Base-by-base conservation (phyloP, 2,113 vertebrate species). In the Geococcyx californianus region DNA sequence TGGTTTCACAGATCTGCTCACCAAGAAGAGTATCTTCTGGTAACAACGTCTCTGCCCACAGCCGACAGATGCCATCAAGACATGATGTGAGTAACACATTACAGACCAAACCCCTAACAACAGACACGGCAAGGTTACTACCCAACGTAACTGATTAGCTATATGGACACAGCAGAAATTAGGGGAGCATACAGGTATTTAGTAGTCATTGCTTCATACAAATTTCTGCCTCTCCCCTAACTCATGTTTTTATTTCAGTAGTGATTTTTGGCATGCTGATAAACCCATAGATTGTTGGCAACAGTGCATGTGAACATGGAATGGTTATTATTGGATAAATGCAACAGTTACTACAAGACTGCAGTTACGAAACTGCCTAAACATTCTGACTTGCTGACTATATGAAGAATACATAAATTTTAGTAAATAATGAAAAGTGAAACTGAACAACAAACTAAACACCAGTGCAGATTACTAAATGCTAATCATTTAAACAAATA, bases 81-180 rank as follows among this genome's bases (percentile, higher is more conserved):
- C 99, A 99, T 13, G 99, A 99, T 3, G 99, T 99, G 95, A 99
- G 97, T 86, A 99, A 86, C 89, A 99, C 99, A 47, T 99, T 99
- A 97, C 99, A 99, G 78, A 99, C 99, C 24, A 99, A 98, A 26
- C 99, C 99, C 98, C 99, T 99, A 89, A 87, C 10, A 58, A 91
- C 4, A 97, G 72, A 97, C 20, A 95, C 19, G 96, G 26, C 38
- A 64, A 18, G n/a, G 40, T 96, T 62, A 93, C 49, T 85, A 66
- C 33, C 10, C 83, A 34, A n/a, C 23, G 12, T 11, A 76, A 38
- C 44, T 55, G 69, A 8, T n/a, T 36, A 85, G 33, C 62, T 64
- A n/a, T 8, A 45, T 0, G 5, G 42, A 78, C 54, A 56, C 44
- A 47, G 42, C 40, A 77, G 69, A 62, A 81, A 72, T 26, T 13